A percentile compares a stretch with the other conserved stretches of the same genome.
Evolutionary conservation across 2,888 invertebrate genomes (phyloP).

Genomic region (Hypercompe scribonia): DNA sequence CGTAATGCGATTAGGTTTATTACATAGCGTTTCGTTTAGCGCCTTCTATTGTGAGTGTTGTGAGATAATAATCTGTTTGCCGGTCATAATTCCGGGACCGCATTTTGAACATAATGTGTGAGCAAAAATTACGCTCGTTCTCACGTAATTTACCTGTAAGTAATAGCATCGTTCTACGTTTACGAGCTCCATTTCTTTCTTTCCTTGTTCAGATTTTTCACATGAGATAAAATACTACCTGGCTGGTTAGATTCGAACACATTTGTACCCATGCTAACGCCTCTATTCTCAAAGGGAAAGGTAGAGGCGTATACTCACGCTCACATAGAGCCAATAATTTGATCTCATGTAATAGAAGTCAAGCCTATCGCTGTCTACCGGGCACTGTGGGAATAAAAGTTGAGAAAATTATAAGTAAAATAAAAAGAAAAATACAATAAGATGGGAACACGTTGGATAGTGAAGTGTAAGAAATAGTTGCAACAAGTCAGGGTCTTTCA

Average conservation of each 20-base stretch:
- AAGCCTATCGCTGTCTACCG: background rate
- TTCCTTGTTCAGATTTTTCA: conserved; percentile 35
- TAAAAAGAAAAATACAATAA: background rate
- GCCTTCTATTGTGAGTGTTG: conserved; percentile 46
- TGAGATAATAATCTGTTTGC: conserved; percentile 46
- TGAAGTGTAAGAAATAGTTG: background rate
- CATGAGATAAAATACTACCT: background rate
- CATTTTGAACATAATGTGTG: conserved; percentile 35
- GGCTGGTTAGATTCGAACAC: background rate
- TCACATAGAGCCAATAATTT: background rate
- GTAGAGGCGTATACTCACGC: background rate
- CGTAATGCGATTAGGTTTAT: conserved; percentile 52
- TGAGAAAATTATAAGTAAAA: background rate
- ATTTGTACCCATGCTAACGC: background rate
- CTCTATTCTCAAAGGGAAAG: background rate
- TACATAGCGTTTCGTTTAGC: conserved; percentile 45
- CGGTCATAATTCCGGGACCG: conserved; percentile 35
- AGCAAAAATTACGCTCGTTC: conserved; percentile 28
- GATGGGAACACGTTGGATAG: background rate
- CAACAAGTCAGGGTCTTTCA: background rate
- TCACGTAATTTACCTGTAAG: conserved; percentile 45
- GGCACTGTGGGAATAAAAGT: background rate
- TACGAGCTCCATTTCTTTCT: conserved; percentile 35
- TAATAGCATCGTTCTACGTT: conserved; percentile 41
- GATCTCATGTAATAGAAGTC: background rate